Percentiles rank a stretch among this genome's conserved stretches.
Evolutionary conservation across 1,140 invertebrate genomes (phyloP).

Genomic region (Popillia japonica): DNA sequence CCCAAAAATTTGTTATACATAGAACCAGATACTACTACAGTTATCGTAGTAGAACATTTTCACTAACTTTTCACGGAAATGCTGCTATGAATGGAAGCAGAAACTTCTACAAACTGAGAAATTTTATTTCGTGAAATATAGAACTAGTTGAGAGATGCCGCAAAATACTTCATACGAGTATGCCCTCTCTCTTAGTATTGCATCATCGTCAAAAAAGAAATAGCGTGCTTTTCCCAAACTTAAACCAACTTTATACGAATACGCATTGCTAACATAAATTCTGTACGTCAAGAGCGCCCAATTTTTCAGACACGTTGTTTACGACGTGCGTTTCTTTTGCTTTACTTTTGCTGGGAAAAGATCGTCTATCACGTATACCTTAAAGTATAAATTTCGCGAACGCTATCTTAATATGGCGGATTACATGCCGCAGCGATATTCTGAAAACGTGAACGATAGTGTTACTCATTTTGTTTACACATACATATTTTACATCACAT

Average conservation of each 20-base stretch:
- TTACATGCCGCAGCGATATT: not conserved
- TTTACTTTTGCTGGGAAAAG: not conserved
- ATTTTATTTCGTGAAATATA: too few relatives aligned
- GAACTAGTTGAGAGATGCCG: too few relatives aligned
- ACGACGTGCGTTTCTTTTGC: not conserved
- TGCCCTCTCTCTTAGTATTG: not conserved
- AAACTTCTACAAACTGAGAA: too few relatives aligned
- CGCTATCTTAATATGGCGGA: not conserved
- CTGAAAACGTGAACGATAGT: not conserved
- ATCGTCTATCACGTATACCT: constrained; percentile 3
- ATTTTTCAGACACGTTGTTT: constrained; percentile 11
- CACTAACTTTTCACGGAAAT: too few relatives aligned
- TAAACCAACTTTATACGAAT: not conserved
- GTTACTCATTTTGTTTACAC: not conserved
- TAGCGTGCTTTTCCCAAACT: not conserved
- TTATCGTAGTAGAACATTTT: too few relatives aligned
- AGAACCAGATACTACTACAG: too few relatives aligned
- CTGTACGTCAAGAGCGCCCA: not conserved
- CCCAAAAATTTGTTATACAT: too few relatives aligned
- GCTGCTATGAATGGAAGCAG: too few relatives aligned
- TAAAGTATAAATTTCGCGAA: constrained; percentile 5
- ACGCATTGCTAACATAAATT: not conserved
- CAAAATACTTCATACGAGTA: too few relatives aligned
- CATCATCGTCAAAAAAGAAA: not conserved
- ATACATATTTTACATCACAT: too few relatives aligned